Evolutionary conservation across 2,113 vertebrate species (phyloP).

Genomic region (Albula goreensis): DNA sequence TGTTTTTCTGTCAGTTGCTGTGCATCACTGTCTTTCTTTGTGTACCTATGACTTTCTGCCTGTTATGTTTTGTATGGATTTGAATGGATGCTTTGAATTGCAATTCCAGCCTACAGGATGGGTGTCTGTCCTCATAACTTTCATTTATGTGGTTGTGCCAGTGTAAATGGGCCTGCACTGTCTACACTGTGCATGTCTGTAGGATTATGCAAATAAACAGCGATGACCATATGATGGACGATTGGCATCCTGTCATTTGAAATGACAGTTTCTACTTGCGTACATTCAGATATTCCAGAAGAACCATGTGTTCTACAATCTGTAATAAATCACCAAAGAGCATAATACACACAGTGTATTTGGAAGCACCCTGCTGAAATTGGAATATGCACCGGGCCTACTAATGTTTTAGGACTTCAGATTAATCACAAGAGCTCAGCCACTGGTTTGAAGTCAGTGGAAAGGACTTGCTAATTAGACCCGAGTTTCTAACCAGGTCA

Average conservation of each 20-base stretch:
- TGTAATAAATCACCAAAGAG: not conserved
- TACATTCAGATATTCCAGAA: not conserved
- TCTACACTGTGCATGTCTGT: not conserved
- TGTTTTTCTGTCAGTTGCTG: slow-evolving; percentile 7
- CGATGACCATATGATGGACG: not conserved
- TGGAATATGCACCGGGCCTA: not conserved
- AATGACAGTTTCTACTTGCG: not conserved
- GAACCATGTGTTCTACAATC: not conserved
- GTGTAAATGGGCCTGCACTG: not conserved
- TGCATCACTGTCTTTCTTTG: no score
- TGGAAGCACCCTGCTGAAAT: not conserved
- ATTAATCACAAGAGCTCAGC: not conserved
- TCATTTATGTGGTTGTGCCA: not conserved
- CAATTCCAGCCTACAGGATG: not conserved
- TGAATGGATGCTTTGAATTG: slow-evolving; percentile 41
- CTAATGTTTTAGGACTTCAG: not conserved
- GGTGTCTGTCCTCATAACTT: not conserved
- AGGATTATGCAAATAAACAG: not conserved
- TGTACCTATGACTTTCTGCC: not conserved
- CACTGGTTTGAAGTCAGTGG: not conserved
- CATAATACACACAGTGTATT: not conserved
- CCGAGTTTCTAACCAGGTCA: not conserved
- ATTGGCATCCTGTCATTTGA: not conserved
- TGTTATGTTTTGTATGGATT: slow-evolving; percentile 28
- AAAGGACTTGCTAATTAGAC: not conserved